These are phyloP conservation scores for Platichthys stellatus DNA, from an alignment of 2,113 vertebrate genomes.

Conservation along the genomic window DNA sequence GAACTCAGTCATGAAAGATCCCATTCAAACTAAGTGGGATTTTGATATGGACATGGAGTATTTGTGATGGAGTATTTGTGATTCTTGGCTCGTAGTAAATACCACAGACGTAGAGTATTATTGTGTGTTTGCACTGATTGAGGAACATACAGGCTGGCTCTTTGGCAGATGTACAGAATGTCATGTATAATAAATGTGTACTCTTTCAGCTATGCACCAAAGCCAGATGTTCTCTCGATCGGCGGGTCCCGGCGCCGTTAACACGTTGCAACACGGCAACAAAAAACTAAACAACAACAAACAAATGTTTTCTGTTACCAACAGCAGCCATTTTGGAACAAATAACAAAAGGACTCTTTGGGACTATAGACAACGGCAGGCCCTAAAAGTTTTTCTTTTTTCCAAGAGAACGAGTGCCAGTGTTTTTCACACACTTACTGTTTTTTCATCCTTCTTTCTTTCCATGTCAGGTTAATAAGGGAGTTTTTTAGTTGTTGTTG, in stretches of 20 bases:
- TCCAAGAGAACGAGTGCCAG: background rate
- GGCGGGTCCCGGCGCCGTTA: conserved; percentile 64
- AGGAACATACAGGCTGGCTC: conserved; percentile 65
- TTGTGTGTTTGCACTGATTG: conserved; percentile 71
- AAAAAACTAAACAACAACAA: conserved; percentile 76
- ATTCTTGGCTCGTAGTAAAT: conserved; percentile 22
- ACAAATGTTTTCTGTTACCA: conserved; percentile 75
- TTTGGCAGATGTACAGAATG: conserved; percentile 80
- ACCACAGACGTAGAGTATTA: conserved; percentile 47
- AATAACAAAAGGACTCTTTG: conserved; percentile 57
- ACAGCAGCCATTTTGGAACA: conserved; percentile 73
- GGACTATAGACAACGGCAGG: conserved; percentile 30
- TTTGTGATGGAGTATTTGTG: conserved; percentile 9
- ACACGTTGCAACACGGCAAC: conserved; percentile 70
- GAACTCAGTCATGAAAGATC: conserved; percentile 1
- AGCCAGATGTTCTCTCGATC: conserved; percentile 83
- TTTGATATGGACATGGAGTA: background rate
- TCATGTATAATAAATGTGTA: conserved; percentile 83
- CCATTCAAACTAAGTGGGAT: conserved; percentile 5
- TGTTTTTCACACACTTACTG: conserved; percentile 10
- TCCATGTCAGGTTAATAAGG: conserved; percentile 62
- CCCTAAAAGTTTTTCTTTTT: conserved; percentile 49
- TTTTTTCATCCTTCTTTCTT: conserved; percentile 14
- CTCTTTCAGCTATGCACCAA: conserved; percentile 82
- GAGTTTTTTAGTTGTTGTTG: conserved; percentile 41